Evolutionary conservation across 2,797 vertebrate species (phyloP), one percentile per base, ranked within the genome.

Genomic region (Gorsachius magnificus): DNA sequence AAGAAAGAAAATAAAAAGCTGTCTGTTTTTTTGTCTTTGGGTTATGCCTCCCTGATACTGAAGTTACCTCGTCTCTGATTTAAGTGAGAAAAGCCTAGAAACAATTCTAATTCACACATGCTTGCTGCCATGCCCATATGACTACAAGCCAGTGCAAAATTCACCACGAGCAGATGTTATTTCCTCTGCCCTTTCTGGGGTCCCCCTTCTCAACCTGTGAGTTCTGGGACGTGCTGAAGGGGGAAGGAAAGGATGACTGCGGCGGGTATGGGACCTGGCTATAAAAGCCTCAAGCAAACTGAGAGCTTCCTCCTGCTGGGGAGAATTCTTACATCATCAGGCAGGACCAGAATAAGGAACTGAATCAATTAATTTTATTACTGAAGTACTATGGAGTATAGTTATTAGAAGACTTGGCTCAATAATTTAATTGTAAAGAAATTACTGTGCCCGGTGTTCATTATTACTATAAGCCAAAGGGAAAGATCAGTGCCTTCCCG

Each of bases 401-500:
- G 65, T 65, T 95, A 88, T 75, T 83, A 82, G 48, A 74, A 75
- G 63, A 69, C 17, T 66, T 43, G 53, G 58, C 41, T 93, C 71
- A 11, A n/a, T 83, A 80, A 91, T 65, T 92, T 87, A 83, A 81
- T 86, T 86, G 17, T 48, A 78, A 88, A 89, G 21, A 91, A 86
- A 79, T 80, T 50, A 85, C 45, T 57, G 53, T 70, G 79, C 33
- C 19, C 4, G 0, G 33, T 56, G 24, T 35, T 89, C 43, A 21
- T 36, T 53, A 38, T 51, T 82, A 54, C 41, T 58, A 24, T 41
- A 76, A 87, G 38, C 6, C n/a, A 76, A 93, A 78, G 53, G 3
- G 71, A 91, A 69, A 63, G 25, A 90, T 54, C 12, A 12, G 45
- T 53, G 20, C 29, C 45, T 90, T 77, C 60, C 50, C 68, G 76